Percentiles rank a stretch among this genome's conserved stretches.
Evolutionary conservation across 2,113 vertebrate genomes (phyloP).

Genomic region (Lathamus discolor): DNA sequence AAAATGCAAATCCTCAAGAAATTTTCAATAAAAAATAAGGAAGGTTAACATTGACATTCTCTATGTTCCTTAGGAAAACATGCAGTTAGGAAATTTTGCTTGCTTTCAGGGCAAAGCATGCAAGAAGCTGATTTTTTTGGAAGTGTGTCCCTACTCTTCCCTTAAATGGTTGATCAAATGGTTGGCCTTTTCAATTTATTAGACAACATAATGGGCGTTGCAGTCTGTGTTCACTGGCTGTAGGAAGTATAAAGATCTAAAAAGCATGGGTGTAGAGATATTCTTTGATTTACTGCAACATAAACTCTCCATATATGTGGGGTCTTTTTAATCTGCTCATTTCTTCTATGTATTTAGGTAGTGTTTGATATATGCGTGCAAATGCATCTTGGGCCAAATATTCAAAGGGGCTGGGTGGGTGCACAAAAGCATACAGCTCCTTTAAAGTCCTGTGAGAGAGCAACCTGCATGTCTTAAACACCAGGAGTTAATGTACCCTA

Average conservation of each 20-base stretch:
- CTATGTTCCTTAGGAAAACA: neutral
- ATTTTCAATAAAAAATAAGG: neutral
- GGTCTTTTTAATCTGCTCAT: neutral
- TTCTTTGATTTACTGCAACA: neutral
- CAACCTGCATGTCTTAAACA: neutral
- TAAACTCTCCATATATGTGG: neutral
- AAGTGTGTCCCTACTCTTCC: neutral
- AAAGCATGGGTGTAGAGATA: neutral
- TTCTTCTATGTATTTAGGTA: neutral
- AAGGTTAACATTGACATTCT: rapidly evolving
- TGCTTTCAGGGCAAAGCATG: neutral
- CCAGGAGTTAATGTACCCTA: neutral
- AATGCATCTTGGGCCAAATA: neutral
- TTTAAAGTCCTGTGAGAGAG: neutral
- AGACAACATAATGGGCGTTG: neutral
- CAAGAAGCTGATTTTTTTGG: neutral
- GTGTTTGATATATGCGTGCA: neutral
- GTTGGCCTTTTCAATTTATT: neutral
- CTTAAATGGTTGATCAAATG: neutral
- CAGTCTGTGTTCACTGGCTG: neutral
- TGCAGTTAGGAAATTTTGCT: neutral
- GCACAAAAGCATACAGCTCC: neutral
- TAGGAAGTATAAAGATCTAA: neutral
- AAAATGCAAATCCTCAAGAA: neutral
- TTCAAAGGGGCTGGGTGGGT: neutral